A percentile compares a stretch with the other conserved stretches of the same genome.
phyloP scores from a whole-genome alignment of 2,888 invertebrate species.

The Mythimna vitellina region DNA sequence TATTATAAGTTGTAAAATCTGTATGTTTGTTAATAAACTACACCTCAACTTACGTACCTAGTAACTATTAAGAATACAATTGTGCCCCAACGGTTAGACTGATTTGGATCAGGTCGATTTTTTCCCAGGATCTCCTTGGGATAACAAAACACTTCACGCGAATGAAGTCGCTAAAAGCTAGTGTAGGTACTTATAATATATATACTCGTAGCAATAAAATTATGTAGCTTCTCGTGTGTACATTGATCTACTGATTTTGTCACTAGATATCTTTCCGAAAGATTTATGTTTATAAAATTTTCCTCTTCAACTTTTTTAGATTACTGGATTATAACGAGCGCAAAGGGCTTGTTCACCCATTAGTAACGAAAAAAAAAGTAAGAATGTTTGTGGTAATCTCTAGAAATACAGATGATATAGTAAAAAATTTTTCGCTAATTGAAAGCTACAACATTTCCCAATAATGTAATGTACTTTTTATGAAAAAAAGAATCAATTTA shows the following conservation, averaged over 20 bases:
- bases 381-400: not conserved
- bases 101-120: not conserved
- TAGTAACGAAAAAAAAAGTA: not conserved
- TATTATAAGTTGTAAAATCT: not conserved
- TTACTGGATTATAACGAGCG: not conserved
- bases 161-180: not conserved
- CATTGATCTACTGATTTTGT: too few relatives aligned
- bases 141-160: not conserved
- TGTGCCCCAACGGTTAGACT: not conserved
- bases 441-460: not conserved
- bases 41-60: not conserved
- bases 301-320: not conserved
- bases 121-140: too few relatives aligned
- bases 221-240: too few relatives aligned
- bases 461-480: not conserved
- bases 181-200: not conserved
- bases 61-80: too few relatives aligned
- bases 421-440: not conserved
- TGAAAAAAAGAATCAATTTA: not conserved
- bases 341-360: not conserved
- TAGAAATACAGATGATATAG: not conserved
- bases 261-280: too few relatives aligned
- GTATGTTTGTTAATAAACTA: not conserved
- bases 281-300: too few relatives aligned
- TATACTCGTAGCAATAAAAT: not conserved